Conservation (phyloP, 2,113 vertebrate genomes). For the Numenius arquata region DNA sequence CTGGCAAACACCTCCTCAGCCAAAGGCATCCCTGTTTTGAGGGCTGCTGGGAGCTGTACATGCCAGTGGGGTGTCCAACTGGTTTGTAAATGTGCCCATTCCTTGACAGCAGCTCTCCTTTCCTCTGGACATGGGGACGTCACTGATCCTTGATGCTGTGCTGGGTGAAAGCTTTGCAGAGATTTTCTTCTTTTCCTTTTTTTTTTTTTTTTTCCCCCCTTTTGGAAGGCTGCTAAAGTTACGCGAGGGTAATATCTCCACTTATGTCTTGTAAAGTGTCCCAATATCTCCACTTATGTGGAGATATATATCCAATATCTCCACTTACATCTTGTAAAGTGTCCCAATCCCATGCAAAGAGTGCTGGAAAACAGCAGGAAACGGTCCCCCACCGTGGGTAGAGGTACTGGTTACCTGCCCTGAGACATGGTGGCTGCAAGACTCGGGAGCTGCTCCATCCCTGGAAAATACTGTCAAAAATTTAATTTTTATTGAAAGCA, state of each 20-base stretch:
- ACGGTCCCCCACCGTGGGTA: rapidly evolving
- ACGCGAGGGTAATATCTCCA: rapidly evolving
- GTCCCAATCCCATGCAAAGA: neutral
- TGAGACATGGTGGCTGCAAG: rapidly evolving
- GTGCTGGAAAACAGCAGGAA: neutral
- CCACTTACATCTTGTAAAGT: neutral
- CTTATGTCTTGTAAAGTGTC: neutral
- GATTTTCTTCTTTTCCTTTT: too few species aligned
- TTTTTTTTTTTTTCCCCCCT: too few species aligned
- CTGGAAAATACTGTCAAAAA: neutral
- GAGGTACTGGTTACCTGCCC: rapidly evolving
- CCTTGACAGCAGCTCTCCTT: neutral
- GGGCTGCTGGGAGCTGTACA: neutral
- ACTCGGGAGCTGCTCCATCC: neutral
- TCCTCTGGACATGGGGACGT: neutral
- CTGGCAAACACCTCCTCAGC: neutral
- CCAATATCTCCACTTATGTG: too few species aligned
- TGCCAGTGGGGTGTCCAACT: neutral
- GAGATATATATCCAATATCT: too few species aligned
- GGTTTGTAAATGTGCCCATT: neutral
- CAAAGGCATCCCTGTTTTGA: neutral
- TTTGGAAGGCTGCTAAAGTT: neutral
- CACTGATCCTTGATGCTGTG: neutral
- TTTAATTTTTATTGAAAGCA: neutral
- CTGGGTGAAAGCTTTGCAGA: neutral